These are phyloP conservation scores for Acanthococcus lagerstroemiae DNA, from an alignment of 2,888 invertebrate species.

Conservation along the genomic window DNA sequence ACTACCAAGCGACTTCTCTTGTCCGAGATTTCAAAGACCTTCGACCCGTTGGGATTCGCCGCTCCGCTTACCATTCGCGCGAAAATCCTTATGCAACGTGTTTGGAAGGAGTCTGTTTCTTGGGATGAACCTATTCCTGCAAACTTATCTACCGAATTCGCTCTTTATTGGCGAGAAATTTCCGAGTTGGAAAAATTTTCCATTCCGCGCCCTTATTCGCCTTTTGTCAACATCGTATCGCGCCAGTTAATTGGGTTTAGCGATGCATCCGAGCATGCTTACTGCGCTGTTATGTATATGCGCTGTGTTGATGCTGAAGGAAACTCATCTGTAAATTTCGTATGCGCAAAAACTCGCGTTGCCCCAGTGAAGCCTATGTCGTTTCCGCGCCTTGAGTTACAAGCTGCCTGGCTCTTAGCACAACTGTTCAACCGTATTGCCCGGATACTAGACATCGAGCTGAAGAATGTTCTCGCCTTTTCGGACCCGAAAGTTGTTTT, in stretches of 20 bases:
- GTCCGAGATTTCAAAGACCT: slow-evolving; percentile 34
- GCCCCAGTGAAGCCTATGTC: neutral
- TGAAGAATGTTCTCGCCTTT: neutral
- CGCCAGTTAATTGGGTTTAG: slow-evolving; percentile 1
- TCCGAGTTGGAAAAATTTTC: slow-evolving; percentile 1
- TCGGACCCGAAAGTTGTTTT: neutral
- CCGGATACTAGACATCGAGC: neutral
- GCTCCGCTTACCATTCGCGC: slow-evolving; percentile 35
- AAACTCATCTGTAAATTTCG: neutral
- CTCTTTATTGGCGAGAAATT: neutral
- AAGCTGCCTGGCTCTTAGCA: neutral
- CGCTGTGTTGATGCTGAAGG: neutral
- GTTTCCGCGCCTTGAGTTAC: neutral
- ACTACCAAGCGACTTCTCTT: slow-evolving; percentile 34
- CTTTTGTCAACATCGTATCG: neutral
- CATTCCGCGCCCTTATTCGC: slow-evolving; percentile 2
- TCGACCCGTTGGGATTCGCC: slow-evolving; percentile 36
- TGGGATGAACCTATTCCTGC: slow-evolving; percentile 36
- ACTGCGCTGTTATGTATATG: slow-evolving; percentile 4
- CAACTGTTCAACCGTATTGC: neutral
- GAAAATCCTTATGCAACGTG: slow-evolving; percentile 35
- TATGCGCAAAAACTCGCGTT: slow-evolving; percentile 6
- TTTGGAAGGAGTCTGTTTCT: slow-evolving; percentile 33
- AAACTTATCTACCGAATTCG: neutral
- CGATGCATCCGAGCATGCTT: neutral